Evolutionary conservation across 2,797 vertebrate species (phyloP).

Genomic region (Tangara arthus): DNA sequence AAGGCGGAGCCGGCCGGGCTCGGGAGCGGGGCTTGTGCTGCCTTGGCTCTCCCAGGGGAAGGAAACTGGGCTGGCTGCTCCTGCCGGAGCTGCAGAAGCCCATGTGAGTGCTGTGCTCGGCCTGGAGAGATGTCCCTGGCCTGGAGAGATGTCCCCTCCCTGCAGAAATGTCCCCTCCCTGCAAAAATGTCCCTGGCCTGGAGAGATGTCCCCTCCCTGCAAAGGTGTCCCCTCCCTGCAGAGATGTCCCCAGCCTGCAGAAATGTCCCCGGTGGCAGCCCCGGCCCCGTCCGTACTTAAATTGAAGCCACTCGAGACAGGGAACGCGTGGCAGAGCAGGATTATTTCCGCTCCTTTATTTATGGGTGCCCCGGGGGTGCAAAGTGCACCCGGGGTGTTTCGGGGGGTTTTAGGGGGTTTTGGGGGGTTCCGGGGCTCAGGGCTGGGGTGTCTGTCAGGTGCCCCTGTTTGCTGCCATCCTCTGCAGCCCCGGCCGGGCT

Average conservation of each 20-base stretch:
- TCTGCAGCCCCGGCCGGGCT: background rate
- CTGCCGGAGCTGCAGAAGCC: background rate
- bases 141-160: background rate
- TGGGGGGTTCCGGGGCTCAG: background rate
- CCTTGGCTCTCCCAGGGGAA: rapidly evolving
- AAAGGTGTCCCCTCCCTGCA: background rate
- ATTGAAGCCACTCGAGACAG: rapidly evolving
- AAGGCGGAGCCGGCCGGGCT: background rate
- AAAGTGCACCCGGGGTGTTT: rapidly evolving
- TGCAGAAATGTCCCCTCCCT: no score
- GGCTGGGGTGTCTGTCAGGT: background rate
- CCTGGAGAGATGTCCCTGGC: background rate
- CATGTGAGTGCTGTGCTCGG: background rate
- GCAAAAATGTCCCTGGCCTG: no score
- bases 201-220: background rate
- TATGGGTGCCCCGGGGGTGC: background rate
- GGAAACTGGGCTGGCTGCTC: rapidly evolving
- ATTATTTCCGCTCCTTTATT: background rate
- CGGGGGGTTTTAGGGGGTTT: background rate
- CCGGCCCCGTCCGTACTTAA: background rate
- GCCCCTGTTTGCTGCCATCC: background rate
- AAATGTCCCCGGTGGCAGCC: background rate
- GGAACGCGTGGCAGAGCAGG: background rate
- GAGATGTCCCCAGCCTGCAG: background rate
- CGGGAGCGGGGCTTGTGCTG: background rate